phyloP scores from a whole-genome alignment of 2,797 vertebrate genomes.

The Acanthornis magna region DNA sequence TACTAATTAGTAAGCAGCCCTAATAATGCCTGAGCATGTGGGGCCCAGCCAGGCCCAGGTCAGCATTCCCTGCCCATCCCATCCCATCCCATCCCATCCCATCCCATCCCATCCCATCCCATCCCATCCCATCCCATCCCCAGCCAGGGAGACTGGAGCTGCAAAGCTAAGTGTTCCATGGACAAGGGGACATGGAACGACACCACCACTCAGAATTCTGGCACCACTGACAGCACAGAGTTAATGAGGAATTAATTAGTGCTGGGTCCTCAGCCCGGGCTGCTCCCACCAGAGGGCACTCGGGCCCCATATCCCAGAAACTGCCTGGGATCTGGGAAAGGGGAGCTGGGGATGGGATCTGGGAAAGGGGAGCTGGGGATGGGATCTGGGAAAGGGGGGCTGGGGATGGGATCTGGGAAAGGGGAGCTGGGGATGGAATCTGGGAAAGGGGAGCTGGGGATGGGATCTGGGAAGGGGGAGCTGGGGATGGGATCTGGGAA shows the following conservation, averaged over 20 bases:
- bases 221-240: background rate
- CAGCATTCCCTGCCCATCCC: background rate
- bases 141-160: background rate
- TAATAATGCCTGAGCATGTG: background rate
- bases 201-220: rapidly evolving
- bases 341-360: background rate
- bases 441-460: rapidly evolving
- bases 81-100: background rate
- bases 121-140: background rate
- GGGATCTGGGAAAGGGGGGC: background rate
- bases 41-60: background rate
- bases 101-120: background rate
- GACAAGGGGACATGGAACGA: background rate
- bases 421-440: too few relatives aligned
- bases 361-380: background rate
- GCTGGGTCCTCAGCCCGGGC: rapidly evolving
- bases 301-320: background rate
- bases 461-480: background rate
- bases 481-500: background rate
- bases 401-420: background rate
- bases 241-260: background rate
- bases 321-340: background rate
- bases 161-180: background rate
- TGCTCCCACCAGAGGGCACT: slow-evolving; percentile 51
- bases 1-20: background rate